phyloP scores from a whole-genome alignment of 2,797 vertebrate species.

The Lepus townsendii region DNA sequence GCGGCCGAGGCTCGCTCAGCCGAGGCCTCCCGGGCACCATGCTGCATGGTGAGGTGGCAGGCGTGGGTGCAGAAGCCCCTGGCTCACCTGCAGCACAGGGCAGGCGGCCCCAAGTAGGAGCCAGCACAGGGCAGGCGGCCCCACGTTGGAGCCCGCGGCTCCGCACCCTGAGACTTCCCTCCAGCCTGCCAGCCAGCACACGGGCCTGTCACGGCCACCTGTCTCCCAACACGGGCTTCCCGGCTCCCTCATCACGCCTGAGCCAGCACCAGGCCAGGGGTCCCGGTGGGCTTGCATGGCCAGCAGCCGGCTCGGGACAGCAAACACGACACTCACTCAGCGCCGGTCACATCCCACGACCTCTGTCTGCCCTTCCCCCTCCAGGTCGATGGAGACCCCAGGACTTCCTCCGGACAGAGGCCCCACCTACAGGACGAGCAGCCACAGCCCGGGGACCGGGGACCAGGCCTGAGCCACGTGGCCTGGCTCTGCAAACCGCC shows the following conservation, averaged over 20 bases:
- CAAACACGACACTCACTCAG: neutral
- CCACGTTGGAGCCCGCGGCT: no score
- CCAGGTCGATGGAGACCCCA: neutral
- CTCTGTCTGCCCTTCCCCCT: neutral
- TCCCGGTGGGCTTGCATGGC: neutral
- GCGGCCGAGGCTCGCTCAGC: no score
- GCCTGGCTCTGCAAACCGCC: neutral
- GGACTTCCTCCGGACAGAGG: neutral
- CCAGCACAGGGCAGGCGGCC: no score
- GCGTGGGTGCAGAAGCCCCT: neutral
- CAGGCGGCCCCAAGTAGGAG: no score
- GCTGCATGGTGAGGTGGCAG: no score
- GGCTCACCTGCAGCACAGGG: neutral
- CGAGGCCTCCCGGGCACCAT: neutral
- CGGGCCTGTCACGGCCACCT: neutral
- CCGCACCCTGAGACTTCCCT: rapidly evolving
- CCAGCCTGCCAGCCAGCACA: rapidly evolving
- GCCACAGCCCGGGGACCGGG: neutral
- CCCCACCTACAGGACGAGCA: rapidly evolving
- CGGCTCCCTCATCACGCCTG: neutral
- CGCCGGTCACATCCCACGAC: neutral
- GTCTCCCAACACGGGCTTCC: neutral
- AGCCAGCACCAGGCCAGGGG: neutral
- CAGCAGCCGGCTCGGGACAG: neutral
- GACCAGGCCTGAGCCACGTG: neutral